phyloP scores from a whole-genome alignment of 2,797 vertebrate species.

The Lindbergichthys nudifrons region DNA sequence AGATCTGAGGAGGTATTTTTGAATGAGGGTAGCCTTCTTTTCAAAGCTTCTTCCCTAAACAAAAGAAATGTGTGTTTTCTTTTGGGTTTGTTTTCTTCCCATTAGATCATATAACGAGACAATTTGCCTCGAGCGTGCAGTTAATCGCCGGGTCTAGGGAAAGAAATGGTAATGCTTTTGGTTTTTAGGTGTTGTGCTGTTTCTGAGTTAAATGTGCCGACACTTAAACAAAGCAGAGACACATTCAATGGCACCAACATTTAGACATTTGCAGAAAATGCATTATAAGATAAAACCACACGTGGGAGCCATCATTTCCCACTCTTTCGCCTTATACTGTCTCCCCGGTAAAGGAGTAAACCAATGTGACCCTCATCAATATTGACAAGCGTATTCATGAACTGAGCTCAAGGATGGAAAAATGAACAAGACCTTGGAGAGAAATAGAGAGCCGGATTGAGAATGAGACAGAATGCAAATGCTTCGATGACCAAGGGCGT shows the following conservation, averaged over 20 bases:
- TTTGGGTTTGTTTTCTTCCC: constrained; percentile 27
- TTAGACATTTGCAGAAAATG: constrained; percentile 68
- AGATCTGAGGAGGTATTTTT: constrained; percentile 26
- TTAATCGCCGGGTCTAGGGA: constrained; percentile 29
- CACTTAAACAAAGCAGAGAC: constrained; percentile 17
- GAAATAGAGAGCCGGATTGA: constrained; percentile 46
- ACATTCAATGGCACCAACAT: constrained; percentile 6
- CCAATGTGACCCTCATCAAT: constrained; percentile 83
- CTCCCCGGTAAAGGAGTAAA: constrained; percentile 82
- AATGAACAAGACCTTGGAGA: constrained; percentile 76
- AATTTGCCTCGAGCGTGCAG: constrained; percentile 47
- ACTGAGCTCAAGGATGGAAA: constrained; percentile 77
- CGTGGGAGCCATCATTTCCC: constrained; percentile 65
- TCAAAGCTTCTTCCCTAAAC: constrained; percentile 21
- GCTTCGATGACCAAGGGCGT: constrained; percentile 73
- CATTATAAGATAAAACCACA: constrained; percentile 86
- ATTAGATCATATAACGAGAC: constrained; percentile 41
- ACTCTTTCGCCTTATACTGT: constrained; percentile 40
- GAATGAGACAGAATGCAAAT: constrained; percentile 68
- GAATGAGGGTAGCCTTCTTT: constrained; percentile 34
- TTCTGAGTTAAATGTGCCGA: constrained; percentile 12
- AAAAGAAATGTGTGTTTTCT: constrained; percentile 28
- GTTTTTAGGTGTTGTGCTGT: constrained; percentile 26
- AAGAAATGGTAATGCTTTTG: constrained; percentile 19
- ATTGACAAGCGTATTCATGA: constrained; percentile 85